Evolutionary conservation across 2,888 invertebrate species (phyloP).

Genomic region (Mechanitis mazaeus): DNA sequence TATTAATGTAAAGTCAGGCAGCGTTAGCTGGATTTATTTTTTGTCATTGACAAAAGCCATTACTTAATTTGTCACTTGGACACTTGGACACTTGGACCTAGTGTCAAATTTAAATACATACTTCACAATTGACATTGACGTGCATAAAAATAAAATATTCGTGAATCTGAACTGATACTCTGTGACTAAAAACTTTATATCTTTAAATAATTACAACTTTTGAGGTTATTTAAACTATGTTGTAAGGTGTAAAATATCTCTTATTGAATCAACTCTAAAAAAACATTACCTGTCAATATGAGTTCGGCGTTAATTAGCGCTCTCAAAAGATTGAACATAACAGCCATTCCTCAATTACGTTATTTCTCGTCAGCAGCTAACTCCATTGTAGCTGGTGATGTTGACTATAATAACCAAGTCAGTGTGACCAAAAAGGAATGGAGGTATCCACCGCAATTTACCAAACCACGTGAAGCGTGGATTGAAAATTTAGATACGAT

Average conservation of each 20-base stretch:
- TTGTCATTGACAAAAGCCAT: too few relatives aligned
- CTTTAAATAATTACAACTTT: neutral
- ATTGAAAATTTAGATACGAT: conserved; percentile 87
- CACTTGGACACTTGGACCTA: too few relatives aligned
- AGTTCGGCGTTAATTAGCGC: conserved; percentile 55
- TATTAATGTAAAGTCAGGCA: too few relatives aligned
- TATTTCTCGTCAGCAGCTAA: conserved; percentile 43
- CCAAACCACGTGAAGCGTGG: conserved; percentile 87
- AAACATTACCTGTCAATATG: conserved; percentile 36
- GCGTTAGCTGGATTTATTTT: too few relatives aligned
- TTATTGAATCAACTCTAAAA: neutral
- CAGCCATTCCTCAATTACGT: conserved; percentile 46
- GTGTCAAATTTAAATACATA: too few relatives aligned
- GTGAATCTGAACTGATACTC: too few relatives aligned
- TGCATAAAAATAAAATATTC: too few relatives aligned
- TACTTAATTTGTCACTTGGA: too few relatives aligned
- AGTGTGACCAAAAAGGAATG: conserved; percentile 62
- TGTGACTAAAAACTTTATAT: too few relatives aligned
- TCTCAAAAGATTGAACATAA: conserved; percentile 54
- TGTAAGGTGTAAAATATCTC: neutral
- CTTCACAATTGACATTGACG: too few relatives aligned
- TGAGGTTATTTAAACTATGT: neutral
- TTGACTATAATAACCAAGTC: conserved; percentile 36
- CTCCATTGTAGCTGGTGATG: conserved; percentile 24
- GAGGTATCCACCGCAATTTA: conserved; percentile 71